Base-by-base conservation (phyloP, 1,140 invertebrate genomes). In the Heliconius hermathena region DNA sequence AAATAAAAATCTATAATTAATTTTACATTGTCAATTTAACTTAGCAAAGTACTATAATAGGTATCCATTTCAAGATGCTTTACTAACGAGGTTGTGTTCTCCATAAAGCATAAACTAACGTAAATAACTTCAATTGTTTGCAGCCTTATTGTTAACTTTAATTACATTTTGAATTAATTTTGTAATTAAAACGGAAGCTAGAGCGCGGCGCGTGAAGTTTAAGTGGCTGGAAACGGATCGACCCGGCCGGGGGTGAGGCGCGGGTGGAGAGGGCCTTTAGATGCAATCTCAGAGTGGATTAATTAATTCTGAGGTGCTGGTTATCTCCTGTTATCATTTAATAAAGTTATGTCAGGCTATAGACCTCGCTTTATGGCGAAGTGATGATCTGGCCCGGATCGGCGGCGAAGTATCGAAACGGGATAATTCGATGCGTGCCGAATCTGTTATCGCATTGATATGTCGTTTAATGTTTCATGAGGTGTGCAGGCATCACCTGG, bases 101-200 rank as follows among this genome's bases (percentile, higher is more conserved):
- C 76, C 73, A 92, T 92, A 92, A 90, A 93, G 91, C 91, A 93
- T 93, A 93, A 94, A 93, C 91, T 93, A 92, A 94, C 91, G 93
- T 92, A 94, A 93, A 94, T 94, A 94, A 94, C 93, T 92, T 93
- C 93, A 93, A 94, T 93, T 94, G 93, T 94, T 94, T 92, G 91
- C 91, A 88, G 92, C 92, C 92, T 94, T 94, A 94, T 94, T 94
- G 93, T 94, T 93, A 93, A 93, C 90, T 94, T 94, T 94, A 94
- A 94, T 94, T 94, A 94, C 93, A 92, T 94, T 94, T 93, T 94
- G 93, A 94, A 94, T 94, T 94, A 94, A 94, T 94, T 94, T 94
- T 94, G 92, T 94, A 94, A 94, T 94, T 94, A 94, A 94, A 94
- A 93, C 93, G 93, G 93, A 94, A 93, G 92, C 92, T 93, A 90